A percentile compares a stretch with the other conserved stretches of the same genome.
These are phyloP conservation scores for Vespertilio murinus DNA, from an alignment of 2,797 vertebrate genomes.

Conservation along the genomic window DNA sequence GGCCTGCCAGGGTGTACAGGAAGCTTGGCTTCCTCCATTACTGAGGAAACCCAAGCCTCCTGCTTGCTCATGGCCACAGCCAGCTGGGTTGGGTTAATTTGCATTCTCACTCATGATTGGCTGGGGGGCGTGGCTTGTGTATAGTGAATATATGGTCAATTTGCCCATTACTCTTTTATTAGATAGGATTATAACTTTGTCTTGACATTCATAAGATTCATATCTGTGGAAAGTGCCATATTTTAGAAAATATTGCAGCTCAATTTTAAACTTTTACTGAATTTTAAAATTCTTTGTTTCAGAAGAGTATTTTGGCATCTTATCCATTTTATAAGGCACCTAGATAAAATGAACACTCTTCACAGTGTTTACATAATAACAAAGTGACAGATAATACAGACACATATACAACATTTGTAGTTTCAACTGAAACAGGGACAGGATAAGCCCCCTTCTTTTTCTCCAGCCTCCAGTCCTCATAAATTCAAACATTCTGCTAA, in stretches of 20 bases:
- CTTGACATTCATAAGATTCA: not conserved
- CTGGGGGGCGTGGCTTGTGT: too few relatives aligned
- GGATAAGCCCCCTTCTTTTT: not conserved
- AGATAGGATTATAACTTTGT: not conserved
- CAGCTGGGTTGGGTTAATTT: too few relatives aligned
- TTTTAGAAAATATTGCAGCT: not conserved
- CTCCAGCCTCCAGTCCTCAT: not conserved
- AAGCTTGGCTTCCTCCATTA: too few relatives aligned
- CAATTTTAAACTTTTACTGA: not conserved
- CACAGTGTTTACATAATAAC: not conserved
- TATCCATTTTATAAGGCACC: not conserved
- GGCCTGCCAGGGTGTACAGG: too few relatives aligned
- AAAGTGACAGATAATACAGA: not conserved
- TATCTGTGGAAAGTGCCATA: not conserved
- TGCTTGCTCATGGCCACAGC: too few relatives aligned
- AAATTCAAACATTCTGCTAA: conserved; percentile 5
- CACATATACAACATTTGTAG: not conserved
- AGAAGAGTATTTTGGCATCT: not conserved
- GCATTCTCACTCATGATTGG: too few relatives aligned
- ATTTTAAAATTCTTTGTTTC: not conserved
- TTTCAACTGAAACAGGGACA: not conserved
- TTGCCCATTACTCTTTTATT: too few relatives aligned
- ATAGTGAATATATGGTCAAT: too few relatives aligned
- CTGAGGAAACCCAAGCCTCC: too few relatives aligned
- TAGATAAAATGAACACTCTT: not conserved